Evolutionary conservation across 2,888 invertebrate species (phyloP), one percentile per base, ranked within the genome.

Genomic region (Tholera decimalis): DNA sequence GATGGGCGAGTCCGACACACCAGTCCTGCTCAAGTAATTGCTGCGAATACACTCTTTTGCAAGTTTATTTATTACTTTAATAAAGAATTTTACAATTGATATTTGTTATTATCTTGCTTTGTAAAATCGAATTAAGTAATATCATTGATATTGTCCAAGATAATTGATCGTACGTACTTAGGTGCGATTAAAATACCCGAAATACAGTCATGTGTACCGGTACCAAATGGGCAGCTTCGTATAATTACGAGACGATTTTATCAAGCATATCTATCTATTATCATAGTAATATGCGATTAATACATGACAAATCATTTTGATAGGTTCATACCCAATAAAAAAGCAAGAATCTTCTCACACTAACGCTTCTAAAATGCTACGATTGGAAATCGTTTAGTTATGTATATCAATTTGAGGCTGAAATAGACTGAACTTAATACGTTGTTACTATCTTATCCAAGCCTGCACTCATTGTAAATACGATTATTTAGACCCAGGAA

Each of bases 51-150:
- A 91, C 91, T 91, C 85, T 90, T 89, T 93, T 92, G 94, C 94
- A 92, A 92, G 85, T 90, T 89, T 93, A 94, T 94, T 95, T 94
- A 94, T 94, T 93, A 92, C 91, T 93, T 92, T 94, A 95, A 92
- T 95, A 95, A 95, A 94, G 88, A 87, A 92, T 92, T 94, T 93
- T 93, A 89, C 91, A 89, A 87, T 77, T 56, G 44, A 66, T 35
- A 15, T 8, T 55, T 72, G 65, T 83, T 75, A 70, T 65, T 77
- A 28, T 6, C 8, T 26, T 41, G 8, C 6, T 4, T 39, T 46
- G 7, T n/a, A 18, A 37, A 35, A 11, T 24, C 0, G 15, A 22
- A 33, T 13, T 13, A 13, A 30, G n/a, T n/a, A n/a, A n/a, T n/a
- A n/a, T n/a, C n/a, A n/a, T n/a, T n/a, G n/a, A n/a, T n/a, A n/a